A percentile compares a stretch with the other conserved stretches of the same genome.
These are phyloP conservation scores for Poecilus cupreus DNA, from an alignment of 2,888 invertebrate genomes.

Conservation along the genomic window DNA sequence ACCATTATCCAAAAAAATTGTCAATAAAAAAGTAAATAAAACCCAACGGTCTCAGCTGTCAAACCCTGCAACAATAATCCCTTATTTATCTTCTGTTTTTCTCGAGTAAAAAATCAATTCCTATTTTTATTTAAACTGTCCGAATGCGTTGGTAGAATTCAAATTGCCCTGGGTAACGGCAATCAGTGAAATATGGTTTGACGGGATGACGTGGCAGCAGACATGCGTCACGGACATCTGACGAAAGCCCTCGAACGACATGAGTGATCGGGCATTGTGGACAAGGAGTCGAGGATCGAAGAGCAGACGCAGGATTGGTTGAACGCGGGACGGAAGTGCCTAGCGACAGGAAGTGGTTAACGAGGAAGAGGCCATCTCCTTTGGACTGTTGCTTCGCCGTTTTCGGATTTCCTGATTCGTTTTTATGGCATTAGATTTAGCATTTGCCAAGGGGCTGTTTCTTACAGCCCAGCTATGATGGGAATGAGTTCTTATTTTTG, in stretches of 20 bases:
- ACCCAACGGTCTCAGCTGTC: conserved; percentile 42
- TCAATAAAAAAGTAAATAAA: conserved; percentile 25
- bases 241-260: conserved; percentile 28
- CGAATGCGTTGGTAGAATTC: neutral
- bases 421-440: neutral
- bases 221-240: conserved; percentile 28
- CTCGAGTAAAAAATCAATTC: neutral
- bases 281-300: neutral
- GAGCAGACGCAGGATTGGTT: neutral
- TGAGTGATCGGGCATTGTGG: conserved; percentile 37
- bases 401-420: neutral
- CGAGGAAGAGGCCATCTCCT: conserved; percentile 13
- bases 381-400: conserved; percentile 16
- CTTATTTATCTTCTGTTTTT: conserved; percentile 32
- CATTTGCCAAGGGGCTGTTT: neutral
- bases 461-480: too few relatives aligned
- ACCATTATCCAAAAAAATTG: conserved; percentile 23
- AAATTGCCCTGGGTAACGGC: neutral
- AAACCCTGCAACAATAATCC: conserved; percentile 10
- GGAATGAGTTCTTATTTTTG: too few relatives aligned
- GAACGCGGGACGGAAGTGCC: conserved; percentile 23
- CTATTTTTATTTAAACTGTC: neutral
- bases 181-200: conserved; percentile 37
- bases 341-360: conserved; percentile 45
- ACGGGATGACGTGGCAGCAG: conserved; percentile 7